Percentiles rank a stretch among this genome's conserved stretches.
These are phyloP conservation scores for Coturnix japonica DNA, from an alignment of 2,113 vertebrate genomes.

Conservation along the genomic window DNA sequence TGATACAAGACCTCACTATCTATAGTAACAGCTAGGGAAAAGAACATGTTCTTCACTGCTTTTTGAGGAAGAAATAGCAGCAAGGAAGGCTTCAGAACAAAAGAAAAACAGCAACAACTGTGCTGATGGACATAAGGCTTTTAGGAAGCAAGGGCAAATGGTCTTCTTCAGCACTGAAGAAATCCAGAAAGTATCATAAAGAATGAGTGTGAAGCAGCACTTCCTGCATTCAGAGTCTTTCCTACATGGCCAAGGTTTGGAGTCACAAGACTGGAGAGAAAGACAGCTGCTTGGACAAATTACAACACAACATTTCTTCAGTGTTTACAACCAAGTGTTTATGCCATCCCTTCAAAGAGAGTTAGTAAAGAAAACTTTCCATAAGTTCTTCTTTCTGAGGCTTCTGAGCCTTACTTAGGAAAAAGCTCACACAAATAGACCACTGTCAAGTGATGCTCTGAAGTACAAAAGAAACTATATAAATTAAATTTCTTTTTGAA, in stretches of 20 bases:
- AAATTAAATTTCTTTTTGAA: too few species aligned
- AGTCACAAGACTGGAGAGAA: background rate
- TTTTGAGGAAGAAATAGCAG: background rate
- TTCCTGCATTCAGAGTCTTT: background rate
- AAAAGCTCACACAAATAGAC: background rate
- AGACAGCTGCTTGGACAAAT: background rate
- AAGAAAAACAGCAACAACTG: background rate
- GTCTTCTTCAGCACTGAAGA: background rate
- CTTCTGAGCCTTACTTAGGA: background rate
- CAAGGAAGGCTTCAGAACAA: background rate
- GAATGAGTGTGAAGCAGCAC: background rate
- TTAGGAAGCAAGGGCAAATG: background rate
- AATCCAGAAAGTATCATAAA: background rate
- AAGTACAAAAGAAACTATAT: background rate
- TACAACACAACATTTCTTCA: background rate
- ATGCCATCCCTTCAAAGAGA: background rate
- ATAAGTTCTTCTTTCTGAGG: background rate
- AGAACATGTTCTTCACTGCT: accelerated
- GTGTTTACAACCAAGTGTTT: background rate
- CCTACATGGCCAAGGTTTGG: background rate
- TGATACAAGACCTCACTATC: background rate
- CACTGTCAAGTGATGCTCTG: background rate
- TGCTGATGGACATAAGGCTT: background rate
- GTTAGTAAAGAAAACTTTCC: background rate
- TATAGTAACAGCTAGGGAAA: background rate